phyloP scores from a whole-genome alignment of 2,113 vertebrate genomes.

The Carassius carassius region DNA sequence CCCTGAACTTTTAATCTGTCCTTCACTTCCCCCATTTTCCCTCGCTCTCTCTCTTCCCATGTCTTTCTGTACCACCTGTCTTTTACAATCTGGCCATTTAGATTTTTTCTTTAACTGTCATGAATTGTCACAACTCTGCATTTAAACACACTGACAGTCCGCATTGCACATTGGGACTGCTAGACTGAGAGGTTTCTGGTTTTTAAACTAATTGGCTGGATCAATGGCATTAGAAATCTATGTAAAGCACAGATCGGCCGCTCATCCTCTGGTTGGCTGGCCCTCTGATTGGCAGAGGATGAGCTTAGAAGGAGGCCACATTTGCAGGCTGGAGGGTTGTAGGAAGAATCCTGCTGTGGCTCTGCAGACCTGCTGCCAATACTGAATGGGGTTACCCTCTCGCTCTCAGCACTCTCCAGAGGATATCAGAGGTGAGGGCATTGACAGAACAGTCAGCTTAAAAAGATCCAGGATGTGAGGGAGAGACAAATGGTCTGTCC shows the following conservation, averaged over 20 bases:
- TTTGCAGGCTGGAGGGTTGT: conserved; percentile 20
- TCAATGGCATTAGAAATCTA: conserved; percentile 39
- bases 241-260: conserved; percentile 29
- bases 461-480: neutral
- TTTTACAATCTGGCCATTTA: conserved; percentile 12
- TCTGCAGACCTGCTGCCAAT: conserved; percentile 26
- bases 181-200: neutral
- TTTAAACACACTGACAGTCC: conserved; percentile 21
- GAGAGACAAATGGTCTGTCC: neutral
- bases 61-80: conserved; percentile 39
- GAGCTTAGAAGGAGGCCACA: conserved; percentile 26
- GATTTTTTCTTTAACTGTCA: conserved; percentile 10
- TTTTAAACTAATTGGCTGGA: conserved; percentile 47
- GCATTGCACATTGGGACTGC: conserved; percentile 8
- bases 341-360: conserved; percentile 26
- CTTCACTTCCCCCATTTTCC: conserved; percentile 42
- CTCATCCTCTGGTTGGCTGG: conserved; percentile 17
- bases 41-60: conserved; percentile 33
- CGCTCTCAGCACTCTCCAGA: conserved; percentile 25
- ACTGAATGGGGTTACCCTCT: conserved; percentile 23
- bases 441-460: conserved; percentile 26
- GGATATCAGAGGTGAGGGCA: conserved; percentile 20
- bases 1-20: conserved; percentile 57
- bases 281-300: conserved; percentile 44
- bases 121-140: conserved; percentile 6